These are phyloP conservation scores for Amphipyra tragopoginis DNA, from an alignment of 2,888 invertebrate species.

Conservation along the genomic window DNA sequence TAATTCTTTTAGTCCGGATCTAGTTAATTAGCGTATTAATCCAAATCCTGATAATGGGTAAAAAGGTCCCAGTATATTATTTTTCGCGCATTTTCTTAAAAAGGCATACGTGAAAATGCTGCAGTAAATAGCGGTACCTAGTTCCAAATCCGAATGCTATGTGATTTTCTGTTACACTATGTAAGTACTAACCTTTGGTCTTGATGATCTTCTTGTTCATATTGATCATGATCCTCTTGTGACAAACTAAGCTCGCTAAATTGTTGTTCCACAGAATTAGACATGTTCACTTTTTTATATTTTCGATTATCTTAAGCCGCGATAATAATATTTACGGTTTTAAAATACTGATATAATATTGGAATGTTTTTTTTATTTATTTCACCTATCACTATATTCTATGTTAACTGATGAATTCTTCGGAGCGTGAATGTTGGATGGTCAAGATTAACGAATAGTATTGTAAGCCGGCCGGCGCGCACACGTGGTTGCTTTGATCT, in stretches of 20 bases:
- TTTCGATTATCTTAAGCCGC: constrained; percentile 39
- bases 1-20: too few relatives aligned
- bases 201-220: constrained; percentile 91
- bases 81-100: too few relatives aligned
- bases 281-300: constrained; percentile 71
- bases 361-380: constrained; percentile 53
- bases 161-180: not conserved
- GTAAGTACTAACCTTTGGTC: constrained; percentile 88
- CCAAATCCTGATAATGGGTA: too few relatives aligned
- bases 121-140: not conserved
- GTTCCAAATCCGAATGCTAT: not conserved
- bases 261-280: constrained; percentile 91
- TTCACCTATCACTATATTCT: constrained; percentile 43
- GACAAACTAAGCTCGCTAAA: constrained; percentile 92
- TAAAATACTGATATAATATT: constrained; percentile 54
- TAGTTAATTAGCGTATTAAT: too few relatives aligned
- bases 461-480: constrained; percentile 67
- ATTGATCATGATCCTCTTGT: constrained; percentile 93
- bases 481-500: constrained; percentile 80
- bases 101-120: too few relatives aligned
- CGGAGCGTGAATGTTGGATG: constrained; percentile 39
- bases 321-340: constrained; percentile 39
- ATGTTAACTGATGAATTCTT: constrained; percentile 23
- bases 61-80: too few relatives aligned
- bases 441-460: constrained; percentile 25